phyloP scores from a whole-genome alignment of 2,113 vertebrate genomes.

The Seriola dumerili region DNA sequence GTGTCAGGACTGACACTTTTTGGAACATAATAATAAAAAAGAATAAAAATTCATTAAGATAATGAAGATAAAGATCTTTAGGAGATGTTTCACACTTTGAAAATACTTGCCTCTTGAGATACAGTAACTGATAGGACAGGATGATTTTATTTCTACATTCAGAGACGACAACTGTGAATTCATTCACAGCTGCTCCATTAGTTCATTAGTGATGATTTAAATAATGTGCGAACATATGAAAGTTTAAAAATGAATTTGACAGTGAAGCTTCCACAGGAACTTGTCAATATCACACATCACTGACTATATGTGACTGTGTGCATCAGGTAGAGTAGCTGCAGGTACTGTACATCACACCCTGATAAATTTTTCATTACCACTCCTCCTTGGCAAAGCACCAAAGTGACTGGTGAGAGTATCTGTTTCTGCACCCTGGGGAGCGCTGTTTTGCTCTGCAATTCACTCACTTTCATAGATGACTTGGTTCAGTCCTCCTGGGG shows the following conservation, averaged over 20 bases:
- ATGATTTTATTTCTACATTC: neutral
- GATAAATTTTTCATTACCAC: conserved; percentile 73
- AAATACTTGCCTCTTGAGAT: neutral
- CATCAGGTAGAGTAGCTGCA: conserved; percentile 61
- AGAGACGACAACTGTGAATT: neutral
- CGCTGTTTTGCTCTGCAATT: conserved; percentile 76
- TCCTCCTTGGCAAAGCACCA: conserved; percentile 54
- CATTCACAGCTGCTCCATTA: neutral
- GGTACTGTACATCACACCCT: conserved; percentile 46
- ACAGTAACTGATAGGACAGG: neutral
- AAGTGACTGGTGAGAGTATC: conserved; percentile 62
- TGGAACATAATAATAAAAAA: neutral
- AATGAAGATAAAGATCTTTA: neutral
- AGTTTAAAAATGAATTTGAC: neutral
- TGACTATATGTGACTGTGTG: conserved; percentile 30
- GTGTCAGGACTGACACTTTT: neutral
- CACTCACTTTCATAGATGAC: conserved; percentile 78
- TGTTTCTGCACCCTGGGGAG: conserved; percentile 71
- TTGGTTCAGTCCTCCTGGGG: conserved; percentile 74
- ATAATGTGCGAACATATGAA: neutral
- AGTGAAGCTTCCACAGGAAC: conserved; percentile 9
- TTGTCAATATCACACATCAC: conserved; percentile 12
- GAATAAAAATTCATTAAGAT: neutral
- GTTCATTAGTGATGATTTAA: neutral
- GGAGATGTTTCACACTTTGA: neutral